Percentiles rank a stretch among this genome's conserved stretches.
Conservation (phyloP, 2,888 invertebrate species). For the Dendrolimus pini region DNA sequence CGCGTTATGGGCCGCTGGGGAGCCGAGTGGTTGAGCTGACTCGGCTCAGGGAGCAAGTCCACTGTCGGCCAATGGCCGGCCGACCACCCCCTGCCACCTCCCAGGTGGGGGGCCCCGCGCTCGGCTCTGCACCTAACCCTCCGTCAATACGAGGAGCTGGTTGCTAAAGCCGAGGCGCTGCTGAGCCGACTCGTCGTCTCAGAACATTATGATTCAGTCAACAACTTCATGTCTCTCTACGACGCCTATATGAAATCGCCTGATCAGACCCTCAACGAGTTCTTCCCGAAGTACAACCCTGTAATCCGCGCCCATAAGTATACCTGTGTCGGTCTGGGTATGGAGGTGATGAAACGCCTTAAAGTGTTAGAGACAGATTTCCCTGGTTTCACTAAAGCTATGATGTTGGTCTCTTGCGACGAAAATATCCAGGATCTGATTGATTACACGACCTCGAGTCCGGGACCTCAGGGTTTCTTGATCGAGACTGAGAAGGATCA, state of each 20-base stretch:
- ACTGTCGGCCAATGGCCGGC: conserved; percentile 60
- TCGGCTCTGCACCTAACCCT: conserved; percentile 84
- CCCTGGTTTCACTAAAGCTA: conserved; percentile 81
- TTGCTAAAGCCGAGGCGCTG: conserved; percentile 87
- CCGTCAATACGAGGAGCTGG: conserved; percentile 87
- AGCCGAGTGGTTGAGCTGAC: conserved; percentile 98
- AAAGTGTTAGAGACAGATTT: conserved; percentile 79
- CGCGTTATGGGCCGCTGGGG: conserved; percentile 90
- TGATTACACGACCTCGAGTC: conserved; percentile 79
- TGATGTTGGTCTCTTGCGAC: conserved; percentile 90
- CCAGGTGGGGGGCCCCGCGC: conserved; percentile 67
- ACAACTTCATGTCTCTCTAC: conserved; percentile 85
- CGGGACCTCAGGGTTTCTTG: conserved; percentile 77
- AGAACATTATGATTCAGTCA: conserved; percentile 93
- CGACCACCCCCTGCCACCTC: conserved; percentile 65
- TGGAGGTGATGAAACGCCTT: conserved; percentile 86
- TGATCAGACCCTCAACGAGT: conserved; percentile 81
- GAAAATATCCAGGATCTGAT: conserved; percentile 83
- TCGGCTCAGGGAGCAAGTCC: conserved; percentile 77
- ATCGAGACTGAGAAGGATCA: conserved; percentile 91
- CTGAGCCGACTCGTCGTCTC: conserved; percentile 89
- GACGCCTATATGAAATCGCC: conserved; percentile 82
- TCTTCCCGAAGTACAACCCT: conserved; percentile 89
- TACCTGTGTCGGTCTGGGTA: conserved; percentile 93
- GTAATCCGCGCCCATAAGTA: conserved; percentile 89